phyloP scores from a whole-genome alignment of 2,797 vertebrate genomes.

The Typhlichthys eigenmanni region DNA sequence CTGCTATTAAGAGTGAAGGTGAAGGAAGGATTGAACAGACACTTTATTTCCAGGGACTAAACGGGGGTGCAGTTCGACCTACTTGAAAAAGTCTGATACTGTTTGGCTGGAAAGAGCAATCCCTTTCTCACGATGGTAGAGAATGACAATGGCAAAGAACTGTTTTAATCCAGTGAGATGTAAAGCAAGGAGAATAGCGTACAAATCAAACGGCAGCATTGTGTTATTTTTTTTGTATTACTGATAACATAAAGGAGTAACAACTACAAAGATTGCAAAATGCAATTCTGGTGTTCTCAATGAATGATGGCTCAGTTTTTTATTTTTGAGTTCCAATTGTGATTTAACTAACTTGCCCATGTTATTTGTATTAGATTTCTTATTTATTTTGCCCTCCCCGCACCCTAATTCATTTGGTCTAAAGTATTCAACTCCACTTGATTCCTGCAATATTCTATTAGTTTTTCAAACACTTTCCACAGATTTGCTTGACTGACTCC shows the following conservation, averaged over 20 bases:
- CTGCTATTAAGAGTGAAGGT: slow-evolving; percentile 44
- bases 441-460: slow-evolving; percentile 17
- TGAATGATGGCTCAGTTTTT: slow-evolving; percentile 40
- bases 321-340: slow-evolving; percentile 61
- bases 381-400: slow-evolving; percentile 71
- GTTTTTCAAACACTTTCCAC: slow-evolving; percentile 11
- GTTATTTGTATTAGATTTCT: slow-evolving; percentile 52
- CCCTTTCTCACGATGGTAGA: slow-evolving; percentile 26
- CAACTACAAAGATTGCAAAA: slow-evolving; percentile 40
- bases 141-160: slow-evolving; percentile 43
- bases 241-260: slow-evolving; percentile 54
- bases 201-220: slow-evolving; percentile 48
- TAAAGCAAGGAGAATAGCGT: slow-evolving; percentile 40
- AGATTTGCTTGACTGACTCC: neutral
- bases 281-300: slow-evolving; percentile 53
- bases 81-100: slow-evolving; percentile 24
- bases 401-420: slow-evolving; percentile 35
- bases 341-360: slow-evolving; percentile 55
- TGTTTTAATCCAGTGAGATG: slow-evolving; percentile 41
- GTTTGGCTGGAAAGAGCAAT: slow-evolving; percentile 35
- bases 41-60: slow-evolving; percentile 37
- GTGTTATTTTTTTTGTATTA: slow-evolving; percentile 39
- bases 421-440: slow-evolving; percentile 41
- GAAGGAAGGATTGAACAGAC: slow-evolving; percentile 42
- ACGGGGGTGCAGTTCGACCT: slow-evolving; percentile 30